Evolutionary conservation across 2,113 vertebrate species (phyloP).

Genomic region (Syngnathus floridae): DNA sequence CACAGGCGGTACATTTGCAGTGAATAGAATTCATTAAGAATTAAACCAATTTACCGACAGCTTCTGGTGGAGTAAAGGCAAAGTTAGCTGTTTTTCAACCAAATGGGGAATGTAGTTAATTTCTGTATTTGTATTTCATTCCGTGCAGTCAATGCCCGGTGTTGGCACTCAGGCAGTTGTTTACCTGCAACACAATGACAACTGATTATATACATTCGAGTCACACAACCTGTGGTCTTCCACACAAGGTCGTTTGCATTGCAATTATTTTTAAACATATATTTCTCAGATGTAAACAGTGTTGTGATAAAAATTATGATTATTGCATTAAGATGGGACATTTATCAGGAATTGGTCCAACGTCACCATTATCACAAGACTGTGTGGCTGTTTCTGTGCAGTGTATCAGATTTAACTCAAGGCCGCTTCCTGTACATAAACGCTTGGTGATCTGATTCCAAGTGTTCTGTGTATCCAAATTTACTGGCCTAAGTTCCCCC

Average conservation of each 20-base stretch:
- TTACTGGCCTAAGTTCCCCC: conserved; percentile 39
- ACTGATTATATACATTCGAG: not conserved
- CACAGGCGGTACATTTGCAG: not conserved
- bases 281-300: not conserved
- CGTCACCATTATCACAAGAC: not conserved
- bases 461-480: conserved; percentile 38
- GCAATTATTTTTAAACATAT: not conserved
- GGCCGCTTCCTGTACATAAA: conserved; percentile 15
- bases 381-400: conserved; percentile 1
- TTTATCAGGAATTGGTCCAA: not conserved
- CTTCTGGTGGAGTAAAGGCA: not conserved
- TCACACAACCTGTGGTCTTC: not conserved
- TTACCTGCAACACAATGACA: not conserved
- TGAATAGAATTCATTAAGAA: not conserved
- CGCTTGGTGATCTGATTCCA: conserved; percentile 33
- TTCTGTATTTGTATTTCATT: not conserved
- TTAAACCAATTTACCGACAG: not conserved
- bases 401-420: conserved; percentile 4
- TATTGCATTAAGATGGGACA: not conserved
- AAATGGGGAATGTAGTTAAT: not conserved
- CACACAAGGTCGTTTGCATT: not conserved
- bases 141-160: not conserved
- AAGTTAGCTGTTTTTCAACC: not conserved
- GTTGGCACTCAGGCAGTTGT: not conserved
- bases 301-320: not conserved